Evolutionary conservation across 2,797 vertebrate species (phyloP), one percentile per base, ranked within the genome.

Genomic region (Sebastes cheni): DNA sequence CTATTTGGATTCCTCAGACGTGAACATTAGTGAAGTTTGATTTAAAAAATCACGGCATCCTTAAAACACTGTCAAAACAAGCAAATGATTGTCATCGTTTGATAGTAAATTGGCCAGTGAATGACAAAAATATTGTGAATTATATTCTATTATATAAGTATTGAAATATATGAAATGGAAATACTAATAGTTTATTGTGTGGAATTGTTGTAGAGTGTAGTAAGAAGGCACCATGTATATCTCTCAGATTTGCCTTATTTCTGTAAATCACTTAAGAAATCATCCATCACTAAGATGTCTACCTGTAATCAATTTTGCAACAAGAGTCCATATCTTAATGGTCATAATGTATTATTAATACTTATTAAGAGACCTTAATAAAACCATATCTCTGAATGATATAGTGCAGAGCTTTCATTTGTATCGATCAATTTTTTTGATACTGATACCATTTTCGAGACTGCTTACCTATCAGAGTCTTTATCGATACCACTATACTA

Each of bases 1-100:
- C 46, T 25, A 71, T 76, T 86, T 84, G 56, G 73, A 91, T 18
- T 25, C 46, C 46, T 34, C 54, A 80, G 79, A 83, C 4, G 12
- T 27, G 0, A 72, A 79, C 23, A 84, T 88, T 34, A 91, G 79
- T 67, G 39, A 83, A 9, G 85, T 90, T 70, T 93, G 30, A 91
- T 61, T 72, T 8, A 29, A 58, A 29, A 61, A 27, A 12, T 52
- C 13, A 39, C 9, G 18, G n/a, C 27, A 68, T 36, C n/a, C n/a
- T 46, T 72, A 12, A 12, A 12, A 71, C 6, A 23, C 14, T 36
- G 29, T 64, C 6, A 71, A 75, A 75, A 84, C 29, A 58, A 50
- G 22, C 8, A 36, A 42, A 69, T 77, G 8, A 73, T 52, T 42
- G 30, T 3, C 25, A 59, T 6, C 25, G 3, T 64, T 66, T 46